Evolutionary conservation across 2,797 vertebrate genomes (phyloP).

Genomic region (Platyrinchus mystaceus): DNA sequence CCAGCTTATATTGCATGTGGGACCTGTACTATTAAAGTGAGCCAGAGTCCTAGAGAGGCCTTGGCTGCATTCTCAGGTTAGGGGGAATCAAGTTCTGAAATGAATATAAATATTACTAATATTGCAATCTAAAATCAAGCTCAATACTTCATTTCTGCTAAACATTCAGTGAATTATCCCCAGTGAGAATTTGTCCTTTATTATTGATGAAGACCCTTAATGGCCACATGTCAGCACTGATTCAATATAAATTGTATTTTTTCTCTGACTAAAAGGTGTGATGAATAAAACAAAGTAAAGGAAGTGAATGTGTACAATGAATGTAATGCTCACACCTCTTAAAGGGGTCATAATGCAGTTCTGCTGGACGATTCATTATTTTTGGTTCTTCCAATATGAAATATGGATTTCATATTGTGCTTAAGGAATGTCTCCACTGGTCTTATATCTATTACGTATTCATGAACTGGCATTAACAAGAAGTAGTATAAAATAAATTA

Average conservation of each 20-base stretch:
- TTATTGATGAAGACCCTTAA: background rate
- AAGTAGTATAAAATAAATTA: background rate
- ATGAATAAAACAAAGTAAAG: background rate
- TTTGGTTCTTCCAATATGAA: background rate
- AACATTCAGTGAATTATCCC: background rate
- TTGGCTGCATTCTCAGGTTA: background rate
- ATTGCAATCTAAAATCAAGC: background rate
- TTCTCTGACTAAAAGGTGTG: background rate
- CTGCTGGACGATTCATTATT: background rate
- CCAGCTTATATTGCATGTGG: background rate
- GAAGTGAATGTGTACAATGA: background rate
- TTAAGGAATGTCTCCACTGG: background rate
- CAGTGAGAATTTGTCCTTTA: background rate
- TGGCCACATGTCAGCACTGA: slow-evolving; percentile 38
- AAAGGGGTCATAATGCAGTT: background rate
- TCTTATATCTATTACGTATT: background rate
- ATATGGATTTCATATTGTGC: background rate
- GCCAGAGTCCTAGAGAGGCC: background rate
- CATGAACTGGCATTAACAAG: background rate
- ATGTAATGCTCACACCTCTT: background rate
- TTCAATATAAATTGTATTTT: background rate
- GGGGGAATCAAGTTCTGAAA: background rate
- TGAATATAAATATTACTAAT: background rate
- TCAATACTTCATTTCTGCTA: background rate
- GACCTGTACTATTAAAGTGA: background rate